Percentiles rank a stretch among this genome's conserved stretches.
Evolutionary conservation across 2,113 vertebrate species (phyloP).

Genomic region (Brienomyrus brachyistius): DNA sequence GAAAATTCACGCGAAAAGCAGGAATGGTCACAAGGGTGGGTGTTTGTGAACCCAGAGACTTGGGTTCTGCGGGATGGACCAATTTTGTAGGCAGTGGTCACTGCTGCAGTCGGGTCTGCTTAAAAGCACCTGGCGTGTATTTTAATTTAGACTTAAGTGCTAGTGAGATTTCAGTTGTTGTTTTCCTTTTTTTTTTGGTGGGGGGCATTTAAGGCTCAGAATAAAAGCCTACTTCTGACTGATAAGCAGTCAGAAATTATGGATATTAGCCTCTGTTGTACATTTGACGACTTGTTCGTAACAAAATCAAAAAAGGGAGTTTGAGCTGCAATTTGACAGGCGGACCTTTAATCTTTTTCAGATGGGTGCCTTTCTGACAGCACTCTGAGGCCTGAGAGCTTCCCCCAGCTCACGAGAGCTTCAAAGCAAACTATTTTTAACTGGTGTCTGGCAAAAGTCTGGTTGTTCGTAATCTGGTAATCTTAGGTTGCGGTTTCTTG

Average conservation of each 20-base stretch:
- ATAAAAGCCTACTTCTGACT: neutral
- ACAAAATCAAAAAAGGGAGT: neutral
- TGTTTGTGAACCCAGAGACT: neutral
- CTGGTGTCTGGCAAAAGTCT: neutral
- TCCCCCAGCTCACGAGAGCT: neutral
- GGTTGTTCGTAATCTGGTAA: neutral
- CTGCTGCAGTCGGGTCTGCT: neutral
- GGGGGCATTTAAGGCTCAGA: neutral
- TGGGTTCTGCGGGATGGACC: neutral
- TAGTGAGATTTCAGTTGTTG: neutral
- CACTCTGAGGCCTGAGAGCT: neutral
- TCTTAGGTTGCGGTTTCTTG: neutral
- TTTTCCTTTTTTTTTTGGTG: neutral
- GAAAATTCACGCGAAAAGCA: neutral
- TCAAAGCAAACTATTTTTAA: neutral
- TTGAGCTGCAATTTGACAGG: neutral
- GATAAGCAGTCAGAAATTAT: neutral
- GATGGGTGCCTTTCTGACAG: neutral
- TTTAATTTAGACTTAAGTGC: neutral
- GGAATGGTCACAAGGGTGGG: neutral
- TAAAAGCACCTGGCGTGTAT: neutral
- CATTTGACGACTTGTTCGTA: neutral
- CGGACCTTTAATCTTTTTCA: neutral
- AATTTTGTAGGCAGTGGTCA: neutral
- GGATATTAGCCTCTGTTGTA: neutral